phyloP scores from a whole-genome alignment of 2,113 vertebrate genomes.

The Syrrhaptes paradoxus region DNA sequence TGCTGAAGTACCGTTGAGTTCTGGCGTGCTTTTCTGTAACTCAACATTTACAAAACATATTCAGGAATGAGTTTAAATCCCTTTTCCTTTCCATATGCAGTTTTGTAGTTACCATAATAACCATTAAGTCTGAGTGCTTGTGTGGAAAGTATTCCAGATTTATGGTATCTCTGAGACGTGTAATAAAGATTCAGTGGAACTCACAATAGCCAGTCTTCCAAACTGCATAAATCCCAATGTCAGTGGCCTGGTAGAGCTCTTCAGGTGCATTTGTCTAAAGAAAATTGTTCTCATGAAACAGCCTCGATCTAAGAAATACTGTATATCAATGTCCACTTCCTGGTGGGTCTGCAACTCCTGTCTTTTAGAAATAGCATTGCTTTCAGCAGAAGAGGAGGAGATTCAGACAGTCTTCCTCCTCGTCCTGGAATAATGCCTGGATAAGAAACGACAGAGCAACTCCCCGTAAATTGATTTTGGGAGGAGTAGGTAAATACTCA shows the following conservation, averaged over 20 bases:
- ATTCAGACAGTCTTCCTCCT: neutral
- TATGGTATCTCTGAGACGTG: constrained; percentile 35
- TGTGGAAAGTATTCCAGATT: constrained; percentile 26
- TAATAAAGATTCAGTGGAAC: constrained; percentile 16
- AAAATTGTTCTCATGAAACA: neutral
- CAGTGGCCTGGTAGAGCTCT: neutral
- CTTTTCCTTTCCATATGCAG: constrained; percentile 46
- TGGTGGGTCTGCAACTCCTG: neutral
- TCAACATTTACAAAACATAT: constrained; percentile 61
- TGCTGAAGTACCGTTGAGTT: constrained; percentile 51
- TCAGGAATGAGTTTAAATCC: constrained; percentile 27
- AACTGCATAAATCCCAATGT: neutral
- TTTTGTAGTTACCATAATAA: constrained; percentile 60
- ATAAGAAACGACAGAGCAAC: neutral
- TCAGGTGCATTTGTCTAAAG: neutral
- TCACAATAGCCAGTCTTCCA: constrained; percentile 48
- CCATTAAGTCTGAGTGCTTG: constrained; percentile 50
- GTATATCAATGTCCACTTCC: neutral
- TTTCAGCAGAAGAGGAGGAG: neutral
- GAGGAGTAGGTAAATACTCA: neutral
- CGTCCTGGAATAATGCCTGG: neutral
- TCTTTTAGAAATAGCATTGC: neutral
- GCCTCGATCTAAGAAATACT: neutral
- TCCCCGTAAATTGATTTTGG: neutral
- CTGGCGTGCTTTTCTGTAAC: constrained; percentile 62